Evolutionary conservation across 2,888 invertebrate genomes (phyloP).

Genomic region (Coelopa pilipes): DNA sequence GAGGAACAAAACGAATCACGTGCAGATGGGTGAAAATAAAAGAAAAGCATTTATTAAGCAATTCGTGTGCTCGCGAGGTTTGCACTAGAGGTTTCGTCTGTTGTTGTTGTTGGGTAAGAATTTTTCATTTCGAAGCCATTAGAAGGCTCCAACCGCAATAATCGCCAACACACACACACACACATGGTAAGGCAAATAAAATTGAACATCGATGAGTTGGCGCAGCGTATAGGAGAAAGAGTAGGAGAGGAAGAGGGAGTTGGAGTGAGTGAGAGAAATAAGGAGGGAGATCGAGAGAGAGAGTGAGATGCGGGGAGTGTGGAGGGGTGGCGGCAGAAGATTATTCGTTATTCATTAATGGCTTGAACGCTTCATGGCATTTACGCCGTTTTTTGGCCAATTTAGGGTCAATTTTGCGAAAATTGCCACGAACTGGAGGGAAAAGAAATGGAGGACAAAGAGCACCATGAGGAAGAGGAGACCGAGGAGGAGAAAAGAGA

Average conservation of each 20-base stretch:
- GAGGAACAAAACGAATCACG: no score
- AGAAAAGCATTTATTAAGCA: not conserved
- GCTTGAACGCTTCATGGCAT: not conserved
- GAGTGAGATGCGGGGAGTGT: no score
- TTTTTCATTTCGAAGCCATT: no score
- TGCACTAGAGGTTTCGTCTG: not conserved
- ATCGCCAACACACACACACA: not conserved
- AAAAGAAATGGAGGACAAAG: no score
- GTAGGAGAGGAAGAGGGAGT: no score
- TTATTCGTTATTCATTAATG: not conserved
- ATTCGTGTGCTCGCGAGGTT: not conserved
- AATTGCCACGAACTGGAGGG: not conserved
- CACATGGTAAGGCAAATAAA: not conserved
- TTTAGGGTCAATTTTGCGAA: constrained; percentile 6
- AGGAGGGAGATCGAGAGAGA: no score
- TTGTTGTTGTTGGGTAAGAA: not conserved
- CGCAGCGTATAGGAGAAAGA: no score
- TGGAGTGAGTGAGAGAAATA: no score
- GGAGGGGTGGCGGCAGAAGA: not conserved
- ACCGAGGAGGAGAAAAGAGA: no score
- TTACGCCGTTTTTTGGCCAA: not conserved
- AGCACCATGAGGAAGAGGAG: no score
- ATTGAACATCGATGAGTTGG: no score
- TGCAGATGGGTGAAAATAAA: no score
- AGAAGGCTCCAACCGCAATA: not conserved